These are phyloP conservation scores for Ailurus styani DNA, from an alignment of 2,113 vertebrate genomes.

Conservation along the genomic window DNA sequence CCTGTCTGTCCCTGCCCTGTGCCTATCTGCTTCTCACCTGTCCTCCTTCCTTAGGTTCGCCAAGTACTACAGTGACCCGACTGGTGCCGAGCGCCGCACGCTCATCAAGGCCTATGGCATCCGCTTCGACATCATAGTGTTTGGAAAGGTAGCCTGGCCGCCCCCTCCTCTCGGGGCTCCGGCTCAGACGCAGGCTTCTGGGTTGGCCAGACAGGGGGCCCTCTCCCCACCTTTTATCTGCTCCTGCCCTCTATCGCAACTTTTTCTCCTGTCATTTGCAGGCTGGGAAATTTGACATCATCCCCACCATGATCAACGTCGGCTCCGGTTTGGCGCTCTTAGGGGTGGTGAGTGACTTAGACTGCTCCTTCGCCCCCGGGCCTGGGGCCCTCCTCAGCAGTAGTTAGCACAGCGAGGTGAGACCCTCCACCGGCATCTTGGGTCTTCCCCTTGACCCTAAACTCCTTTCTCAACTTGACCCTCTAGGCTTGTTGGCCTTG, in stretches of 20 bases:
- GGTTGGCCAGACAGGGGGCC: not conserved
- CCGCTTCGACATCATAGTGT: slow-evolving; percentile 90
- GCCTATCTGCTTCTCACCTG: too few relatives aligned
- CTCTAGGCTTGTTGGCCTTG: too few relatives aligned
- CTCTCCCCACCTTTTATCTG: not conserved
- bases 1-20: too few relatives aligned
- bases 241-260: fast-evolving
- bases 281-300: slow-evolving; percentile 91
- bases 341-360: slow-evolving; percentile 84
- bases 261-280: slow-evolving; percentile 54
- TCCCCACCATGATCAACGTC: slow-evolving; percentile 90
- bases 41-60: slow-evolving; percentile 83
- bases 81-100: slow-evolving; percentile 81
- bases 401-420: not conserved
- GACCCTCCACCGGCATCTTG: not conserved
- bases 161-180: not conserved
- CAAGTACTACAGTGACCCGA: slow-evolving; percentile 83
- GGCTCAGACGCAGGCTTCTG: not conserved
- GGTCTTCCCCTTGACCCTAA: not conserved
- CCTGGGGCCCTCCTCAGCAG: not conserved
- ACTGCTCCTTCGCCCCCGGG: too few relatives aligned
- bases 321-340: slow-evolving; percentile 88
- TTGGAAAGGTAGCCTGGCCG: slow-evolving; percentile 84
- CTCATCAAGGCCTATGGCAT: slow-evolving; percentile 91
- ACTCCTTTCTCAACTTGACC: not conserved